Conservation (phyloP, 2,888 invertebrate genomes). For the Metopia argyrocephala region DNA sequence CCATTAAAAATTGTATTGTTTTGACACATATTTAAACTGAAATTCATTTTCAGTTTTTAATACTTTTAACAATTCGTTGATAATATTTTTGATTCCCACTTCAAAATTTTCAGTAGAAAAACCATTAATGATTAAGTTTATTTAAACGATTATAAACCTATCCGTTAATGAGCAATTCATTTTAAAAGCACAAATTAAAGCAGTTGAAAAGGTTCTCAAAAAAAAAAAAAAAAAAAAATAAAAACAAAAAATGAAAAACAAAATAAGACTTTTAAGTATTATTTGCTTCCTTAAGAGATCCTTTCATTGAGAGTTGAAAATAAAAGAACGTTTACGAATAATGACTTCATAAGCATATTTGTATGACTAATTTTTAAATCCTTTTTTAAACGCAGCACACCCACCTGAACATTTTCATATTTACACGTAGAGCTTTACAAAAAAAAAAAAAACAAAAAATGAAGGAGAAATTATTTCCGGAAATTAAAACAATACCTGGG, state of each 20-base stretch:
- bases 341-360: neutral
- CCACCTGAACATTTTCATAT: no score
- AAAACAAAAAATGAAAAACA: no score
- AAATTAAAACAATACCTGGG: conserved; percentile 33
- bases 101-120: no score
- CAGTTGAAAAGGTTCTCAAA: neutral
- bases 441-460: neutral
- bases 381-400: neutral
- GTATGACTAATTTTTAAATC: neutral
- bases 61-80: no score
- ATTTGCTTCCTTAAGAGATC: neutral
- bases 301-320: no score
- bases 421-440: no score
- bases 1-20: no score
- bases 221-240: no score
- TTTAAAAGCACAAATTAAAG: neutral
- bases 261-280: no score
- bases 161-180: neutral
- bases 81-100: no score
- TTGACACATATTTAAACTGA: no score
- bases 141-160: neutral
- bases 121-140: neutral
- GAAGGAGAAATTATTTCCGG: conserved; percentile 23
- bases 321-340: neutral
- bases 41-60: no score